Conservation (phyloP, 2,113 vertebrate species). For the Chaetodon auriga region DNA sequence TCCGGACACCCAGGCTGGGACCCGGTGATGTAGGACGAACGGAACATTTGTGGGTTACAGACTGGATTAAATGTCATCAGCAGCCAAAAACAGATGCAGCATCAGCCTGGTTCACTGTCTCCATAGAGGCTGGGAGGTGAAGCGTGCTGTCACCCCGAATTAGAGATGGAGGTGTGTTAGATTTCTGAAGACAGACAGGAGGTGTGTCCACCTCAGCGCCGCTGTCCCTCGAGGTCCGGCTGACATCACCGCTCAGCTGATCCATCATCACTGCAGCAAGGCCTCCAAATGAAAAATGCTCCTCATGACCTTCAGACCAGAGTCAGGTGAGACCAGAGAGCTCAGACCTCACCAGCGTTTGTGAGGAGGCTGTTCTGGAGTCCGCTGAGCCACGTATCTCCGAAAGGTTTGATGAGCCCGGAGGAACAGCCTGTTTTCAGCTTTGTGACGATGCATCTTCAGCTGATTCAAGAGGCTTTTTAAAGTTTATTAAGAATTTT, state of each 20-base stretch:
- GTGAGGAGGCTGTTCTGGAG: neutral
- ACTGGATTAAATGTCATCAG: neutral
- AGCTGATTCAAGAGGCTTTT: no score
- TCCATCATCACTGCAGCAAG: constrained; percentile 14
- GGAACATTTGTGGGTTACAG: no score
- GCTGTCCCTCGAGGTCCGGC: neutral
- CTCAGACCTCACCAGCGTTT: neutral
- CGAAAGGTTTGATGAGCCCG: no score
- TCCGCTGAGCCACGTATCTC: no score
- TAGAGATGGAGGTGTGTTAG: neutral
- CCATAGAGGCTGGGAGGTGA: neutral
- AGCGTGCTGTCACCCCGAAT: neutral
- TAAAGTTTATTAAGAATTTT: no score
- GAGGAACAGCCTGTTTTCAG: no score
- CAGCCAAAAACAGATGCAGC: neutral
- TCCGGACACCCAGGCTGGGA: no score
- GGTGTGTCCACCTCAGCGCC: neutral
- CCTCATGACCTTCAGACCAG: neutral
- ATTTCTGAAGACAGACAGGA: constrained; percentile 7
- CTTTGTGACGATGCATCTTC: no score
- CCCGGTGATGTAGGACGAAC: no score
- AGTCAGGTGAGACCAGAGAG: neutral
- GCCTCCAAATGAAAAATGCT: constrained; percentile 18
- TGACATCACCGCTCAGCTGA: constrained; percentile 3
- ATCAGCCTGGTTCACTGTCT: neutral